Evolutionary conservation across 2,888 invertebrate species (phyloP), one percentile per base, ranked within the genome.

Genomic region (Himalopsyche tibetana): DNA sequence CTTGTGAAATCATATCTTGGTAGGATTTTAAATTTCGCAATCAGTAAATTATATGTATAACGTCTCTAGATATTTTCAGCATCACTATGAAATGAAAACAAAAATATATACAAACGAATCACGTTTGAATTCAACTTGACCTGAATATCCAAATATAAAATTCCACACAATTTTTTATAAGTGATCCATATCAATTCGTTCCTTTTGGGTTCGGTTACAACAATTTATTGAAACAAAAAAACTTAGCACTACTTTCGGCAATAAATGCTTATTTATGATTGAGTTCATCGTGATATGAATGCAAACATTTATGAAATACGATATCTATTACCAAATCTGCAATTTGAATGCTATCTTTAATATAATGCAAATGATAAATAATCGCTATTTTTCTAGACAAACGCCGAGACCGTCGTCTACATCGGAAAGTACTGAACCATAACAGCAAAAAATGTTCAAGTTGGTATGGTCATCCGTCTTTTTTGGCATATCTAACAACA

Each of bases 341-440:
- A 63, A 63, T 63, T 19, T 28, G 63, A 63, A 63, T 63, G 63
- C 63, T 19, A 63, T 63, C 63, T 63, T 63, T 63, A 63, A 63
- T 63, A 11, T 63, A 63, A 63, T 63, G 63, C 63, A 63, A 63
- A 63, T 63, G 63, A 63, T 63, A 63, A 63, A 63, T 63, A 63
- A 63, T 63, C 63, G n/a, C 19, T n/a, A 63, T 63, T 63, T 63
- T 63, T 19, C 19, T 19, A 63, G 28, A 28, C 63, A 63, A 63
- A 63, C n/a, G 63, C 11, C 19, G 63, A 63, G 63, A 19, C 63
- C 11, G 63, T 63, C 56, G 19, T 55, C 15, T n/a, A n/a, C n/a
- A 6, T 56, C 56, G 56, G 56, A n/a, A 56, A 56, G 56, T 63
- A 63, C 63, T 63, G 63, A 63, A 63, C 11, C 63, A 63, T 28